A percentile compares a stretch with the other conserved stretches of the same genome.
These are phyloP conservation scores for Ophioderma brevispina DNA, from an alignment of 35 echinoderm and acorn worm genomes.

Conservation along the genomic window DNA sequence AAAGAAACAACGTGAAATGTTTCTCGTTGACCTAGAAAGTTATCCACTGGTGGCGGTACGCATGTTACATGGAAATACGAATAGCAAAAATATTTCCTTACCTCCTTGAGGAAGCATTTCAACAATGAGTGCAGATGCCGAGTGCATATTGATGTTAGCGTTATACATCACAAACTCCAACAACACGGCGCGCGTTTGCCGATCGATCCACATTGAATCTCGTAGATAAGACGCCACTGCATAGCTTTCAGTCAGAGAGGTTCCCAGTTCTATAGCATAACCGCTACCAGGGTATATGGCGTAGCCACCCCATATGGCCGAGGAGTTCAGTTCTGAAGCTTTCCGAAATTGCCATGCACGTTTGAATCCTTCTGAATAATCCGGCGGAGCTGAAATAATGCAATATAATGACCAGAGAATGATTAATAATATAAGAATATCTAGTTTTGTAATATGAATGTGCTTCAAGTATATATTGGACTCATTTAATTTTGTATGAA, in stretches of 20 bases:
- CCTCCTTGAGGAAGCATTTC: slow-evolving; percentile 85
- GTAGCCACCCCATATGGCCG: slow-evolving; percentile 67
- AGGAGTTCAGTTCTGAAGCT: slow-evolving; percentile 71
- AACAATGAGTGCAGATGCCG: slow-evolving; percentile 78
- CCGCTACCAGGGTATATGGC: slow-evolving; percentile 88
- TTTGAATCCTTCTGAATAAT: slow-evolving; percentile 12
- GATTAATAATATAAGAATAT: too few relatives aligned
- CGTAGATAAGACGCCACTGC: slow-evolving; percentile 58
- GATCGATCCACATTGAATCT: slow-evolving; percentile 81
- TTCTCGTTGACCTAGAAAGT: neutral
- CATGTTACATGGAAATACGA: neutral
- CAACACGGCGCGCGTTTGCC: slow-evolving; percentile 86
- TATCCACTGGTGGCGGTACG: neutral
- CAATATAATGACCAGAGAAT: too few relatives aligned
- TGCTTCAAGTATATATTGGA: too few relatives aligned
- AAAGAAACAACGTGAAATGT: neutral
- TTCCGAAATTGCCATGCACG: slow-evolving; percentile 72
- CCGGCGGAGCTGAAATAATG: slow-evolving; percentile 41
- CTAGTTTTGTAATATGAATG: too few relatives aligned
- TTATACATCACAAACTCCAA: slow-evolving; percentile 97
- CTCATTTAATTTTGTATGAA: too few relatives aligned
- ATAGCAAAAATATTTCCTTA: slow-evolving; percentile 6
- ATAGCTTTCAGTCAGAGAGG: slow-evolving; percentile 17
- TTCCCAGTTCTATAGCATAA: slow-evolving; percentile 67
- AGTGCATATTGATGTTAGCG: slow-evolving; percentile 72